These are phyloP conservation scores for Conchocele bisecta DNA, from an alignment of 2,888 invertebrate species.

Conservation along the genomic window DNA sequence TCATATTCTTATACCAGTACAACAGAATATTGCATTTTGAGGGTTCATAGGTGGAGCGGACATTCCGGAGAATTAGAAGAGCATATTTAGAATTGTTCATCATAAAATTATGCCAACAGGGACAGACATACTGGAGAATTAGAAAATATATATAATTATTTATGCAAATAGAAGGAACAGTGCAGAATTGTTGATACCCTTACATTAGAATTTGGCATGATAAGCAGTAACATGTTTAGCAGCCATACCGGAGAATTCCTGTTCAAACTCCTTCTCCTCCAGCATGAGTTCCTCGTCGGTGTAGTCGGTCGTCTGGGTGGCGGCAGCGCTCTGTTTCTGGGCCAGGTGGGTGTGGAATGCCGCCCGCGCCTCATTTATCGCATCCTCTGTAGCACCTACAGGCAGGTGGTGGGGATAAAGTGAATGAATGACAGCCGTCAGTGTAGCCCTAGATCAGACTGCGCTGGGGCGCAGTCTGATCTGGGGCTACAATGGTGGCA, in stretches of 20 bases:
- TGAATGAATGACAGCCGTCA: too few species aligned
- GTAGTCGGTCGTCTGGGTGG: constrained; percentile 88
- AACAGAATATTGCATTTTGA: too few species aligned
- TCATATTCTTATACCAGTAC: too few species aligned
- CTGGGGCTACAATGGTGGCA: not conserved
- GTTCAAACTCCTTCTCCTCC: constrained; percentile 86
- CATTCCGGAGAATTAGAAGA: too few species aligned
- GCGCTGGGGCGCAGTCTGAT: not conserved
- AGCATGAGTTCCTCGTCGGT: constrained; percentile 91
- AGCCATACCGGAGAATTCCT: constrained; percentile 82
- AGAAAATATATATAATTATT: too few species aligned
- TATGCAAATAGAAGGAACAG: too few species aligned
- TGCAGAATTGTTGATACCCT: too few species aligned
- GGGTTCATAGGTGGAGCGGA: too few species aligned
- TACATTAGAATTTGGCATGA: not conserved
- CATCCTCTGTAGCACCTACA: constrained; percentile 91
- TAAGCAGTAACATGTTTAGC: not conserved
- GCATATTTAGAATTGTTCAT: too few species aligned
- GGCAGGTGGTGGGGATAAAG: too few species aligned
- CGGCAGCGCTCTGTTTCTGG: constrained; percentile 88
- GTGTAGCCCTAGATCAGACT: not conserved
- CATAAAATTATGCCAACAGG: too few species aligned
- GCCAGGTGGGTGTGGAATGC: constrained; percentile 97
- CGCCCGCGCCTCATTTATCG: constrained; percentile 95
- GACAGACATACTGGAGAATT: too few species aligned